Evolutionary conservation across 2,888 invertebrate species (phyloP).

Genomic region (Megalurothrips usitatus): DNA sequence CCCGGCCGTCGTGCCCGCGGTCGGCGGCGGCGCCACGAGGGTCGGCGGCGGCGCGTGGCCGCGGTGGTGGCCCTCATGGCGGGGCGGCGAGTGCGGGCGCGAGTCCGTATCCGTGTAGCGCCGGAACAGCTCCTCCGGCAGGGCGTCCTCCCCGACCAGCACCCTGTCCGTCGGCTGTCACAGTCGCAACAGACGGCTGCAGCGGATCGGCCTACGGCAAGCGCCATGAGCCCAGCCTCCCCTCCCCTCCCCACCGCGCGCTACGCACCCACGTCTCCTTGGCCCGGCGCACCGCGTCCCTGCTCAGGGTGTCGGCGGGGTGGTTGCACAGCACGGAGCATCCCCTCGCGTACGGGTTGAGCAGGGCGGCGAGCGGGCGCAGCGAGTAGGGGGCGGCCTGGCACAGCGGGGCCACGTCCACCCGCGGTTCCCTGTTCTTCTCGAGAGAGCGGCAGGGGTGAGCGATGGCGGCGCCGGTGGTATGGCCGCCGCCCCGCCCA

Average conservation of each 20-base stretch:
- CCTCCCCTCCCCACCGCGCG: neutral
- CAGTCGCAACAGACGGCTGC: neutral
- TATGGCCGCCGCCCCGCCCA: too few relatives aligned
- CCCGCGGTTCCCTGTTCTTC: neutral
- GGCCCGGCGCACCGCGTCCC: conserved; percentile 61
- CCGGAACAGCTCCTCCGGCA: conserved; percentile 45
- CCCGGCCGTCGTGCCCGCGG: conserved; percentile 50
- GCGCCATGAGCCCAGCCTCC: neutral
- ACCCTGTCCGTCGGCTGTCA: conserved; percentile 26
- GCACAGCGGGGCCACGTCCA: conserved; percentile 7
- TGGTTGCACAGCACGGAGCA: conserved; percentile 83
- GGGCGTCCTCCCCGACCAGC: conserved; percentile 44
- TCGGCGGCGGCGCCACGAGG: conserved; percentile 67
- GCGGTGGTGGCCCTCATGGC: conserved; percentile 41
- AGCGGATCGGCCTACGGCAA: too few relatives aligned
- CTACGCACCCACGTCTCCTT: conserved; percentile 63
- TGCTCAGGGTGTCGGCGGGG: conserved; percentile 69
- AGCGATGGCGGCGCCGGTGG: too few relatives aligned
- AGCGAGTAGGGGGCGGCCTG: conserved; percentile 64
- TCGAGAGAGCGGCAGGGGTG: too few relatives aligned
- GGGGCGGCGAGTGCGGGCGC: conserved; percentile 73
- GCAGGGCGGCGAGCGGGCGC: conserved; percentile 74
- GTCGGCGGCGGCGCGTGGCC: neutral
- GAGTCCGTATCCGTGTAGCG: conserved; percentile 83
- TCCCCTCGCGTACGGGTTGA: conserved; percentile 73